Evolutionary conservation across 2,797 vertebrate species (phyloP), one percentile per base, ranked within the genome.

Genomic region (Cyprinella venusta): DNA sequence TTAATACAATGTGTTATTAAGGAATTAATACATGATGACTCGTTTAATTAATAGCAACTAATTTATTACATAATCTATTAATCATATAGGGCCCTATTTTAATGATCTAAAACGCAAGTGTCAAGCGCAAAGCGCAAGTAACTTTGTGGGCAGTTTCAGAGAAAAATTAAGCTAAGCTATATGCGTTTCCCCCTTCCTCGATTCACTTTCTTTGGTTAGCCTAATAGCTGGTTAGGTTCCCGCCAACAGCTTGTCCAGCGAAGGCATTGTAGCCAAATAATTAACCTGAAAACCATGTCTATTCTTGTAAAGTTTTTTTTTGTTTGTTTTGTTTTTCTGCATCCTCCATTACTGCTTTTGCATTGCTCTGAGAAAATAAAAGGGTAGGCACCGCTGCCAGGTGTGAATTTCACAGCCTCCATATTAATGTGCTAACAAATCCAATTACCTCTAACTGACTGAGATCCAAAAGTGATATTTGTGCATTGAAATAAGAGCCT

Each of bases 381-480:
- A 67, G 42, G 63, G 40, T 42, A 45, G 30, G 10, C 48, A 40
- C 24, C 9, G 56, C 10, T 82, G 61, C 72, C 81, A 83, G 64
- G 64, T 69, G 52, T 4, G n/a, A 52, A 67, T 67, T 79, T 80
- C 19, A 67, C 75, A 77, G 40, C 33, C 10, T 16, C 19, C 45
- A 19, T 68, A 59, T 81, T 80, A 80, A 80, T 74, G 59, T 74
- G 36, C 61, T 36, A 80, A 75, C 70, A 80, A 56, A 79, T 81
- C 59, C 75, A 72, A 76, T 78, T 64, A 75, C 42, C n/a, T 33
- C 38, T 67, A 63, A 56, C 33, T n/a, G 74, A 70, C 70, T 59
- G 21, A 50, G 79, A 84, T 82, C 61, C 70, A 68, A 72, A 86
- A 19, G 5, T 21, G 33, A 63, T 45, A 54, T 52, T 65, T 64